Evolutionary conservation across 2,113 vertebrate species (phyloP).

Genomic region (Aspiorhynchus laticeps): DNA sequence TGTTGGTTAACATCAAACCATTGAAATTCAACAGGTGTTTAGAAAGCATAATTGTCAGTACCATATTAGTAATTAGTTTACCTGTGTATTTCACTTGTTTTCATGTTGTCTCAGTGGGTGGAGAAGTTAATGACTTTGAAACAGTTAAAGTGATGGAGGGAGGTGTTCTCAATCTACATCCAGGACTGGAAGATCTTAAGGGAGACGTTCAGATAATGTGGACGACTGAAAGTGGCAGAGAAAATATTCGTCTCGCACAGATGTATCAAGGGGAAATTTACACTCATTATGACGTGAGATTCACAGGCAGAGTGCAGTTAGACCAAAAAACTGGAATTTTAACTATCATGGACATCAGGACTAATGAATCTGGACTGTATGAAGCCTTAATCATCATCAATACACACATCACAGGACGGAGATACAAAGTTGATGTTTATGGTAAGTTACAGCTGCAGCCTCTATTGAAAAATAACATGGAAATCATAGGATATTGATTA

Average conservation of each 20-base stretch:
- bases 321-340: background rate
- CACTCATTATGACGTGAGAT: constrained; percentile 5
- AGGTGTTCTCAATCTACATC: background rate
- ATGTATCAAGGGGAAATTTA: constrained; percentile 6
- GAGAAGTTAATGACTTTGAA: background rate
- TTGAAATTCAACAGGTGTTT: background rate
- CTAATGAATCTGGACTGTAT: constrained; percentile 5
- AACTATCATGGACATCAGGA: background rate
- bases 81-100: background rate
- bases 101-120: background rate
- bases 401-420: background rate
- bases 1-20: background rate
- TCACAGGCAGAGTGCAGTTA: background rate
- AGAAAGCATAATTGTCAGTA: background rate
- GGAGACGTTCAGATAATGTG: background rate
- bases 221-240: background rate
- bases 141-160: background rate
- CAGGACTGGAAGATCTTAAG: background rate
- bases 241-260: background rate
- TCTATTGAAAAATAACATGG: background rate
- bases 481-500: background rate
- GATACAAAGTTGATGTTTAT: background rate
- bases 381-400: background rate
- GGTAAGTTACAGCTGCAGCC: background rate
- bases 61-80: background rate